Evolutionary conservation across 1,140 invertebrate genomes (phyloP).

Genomic region (Temnothorax curvispinosus): DNA sequence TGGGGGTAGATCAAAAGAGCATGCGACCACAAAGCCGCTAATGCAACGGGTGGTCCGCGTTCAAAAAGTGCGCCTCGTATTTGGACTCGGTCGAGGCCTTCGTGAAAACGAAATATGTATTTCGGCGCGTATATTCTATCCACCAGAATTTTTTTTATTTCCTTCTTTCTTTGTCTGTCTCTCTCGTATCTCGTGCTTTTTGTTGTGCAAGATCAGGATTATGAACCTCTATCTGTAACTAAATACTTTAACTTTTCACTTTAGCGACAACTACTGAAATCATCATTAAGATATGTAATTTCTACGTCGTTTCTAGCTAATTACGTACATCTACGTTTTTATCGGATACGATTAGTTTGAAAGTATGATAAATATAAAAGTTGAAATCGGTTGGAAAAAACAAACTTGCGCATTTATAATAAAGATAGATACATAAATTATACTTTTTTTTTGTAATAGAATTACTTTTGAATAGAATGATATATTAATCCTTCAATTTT

Average conservation of each 20-base stretch:
- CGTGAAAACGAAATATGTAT: slow-evolving; percentile 54
- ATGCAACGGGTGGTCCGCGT: slow-evolving; percentile 80
- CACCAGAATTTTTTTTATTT: slow-evolving; percentile 10
- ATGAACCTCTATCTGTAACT: background rate
- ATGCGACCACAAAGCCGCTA: slow-evolving; percentile 83
- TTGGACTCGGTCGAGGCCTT: slow-evolving; percentile 45
- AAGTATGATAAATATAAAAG: background rate
- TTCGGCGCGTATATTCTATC: slow-evolving; percentile 12
- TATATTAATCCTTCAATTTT: background rate
- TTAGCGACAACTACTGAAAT: slow-evolving; percentile 43
- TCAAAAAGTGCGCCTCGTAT: slow-evolving; percentile 66
- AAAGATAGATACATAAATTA: too few species aligned
- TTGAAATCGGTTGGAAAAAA: background rate
- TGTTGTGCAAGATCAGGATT: background rate
- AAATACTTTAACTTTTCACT: background rate
- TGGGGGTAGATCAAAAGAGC: slow-evolving; percentile 85
- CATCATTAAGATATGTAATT: background rate
- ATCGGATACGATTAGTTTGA: background rate
- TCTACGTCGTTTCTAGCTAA: background rate
- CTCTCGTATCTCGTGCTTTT: background rate
- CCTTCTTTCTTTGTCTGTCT: too few species aligned
- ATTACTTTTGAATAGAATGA: background rate
- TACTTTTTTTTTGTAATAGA: too few species aligned
- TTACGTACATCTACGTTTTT: background rate
- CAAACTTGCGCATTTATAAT: background rate